phyloP scores from a whole-genome alignment of 2,888 invertebrate genomes.

The Gnatocerus cornutus region DNA sequence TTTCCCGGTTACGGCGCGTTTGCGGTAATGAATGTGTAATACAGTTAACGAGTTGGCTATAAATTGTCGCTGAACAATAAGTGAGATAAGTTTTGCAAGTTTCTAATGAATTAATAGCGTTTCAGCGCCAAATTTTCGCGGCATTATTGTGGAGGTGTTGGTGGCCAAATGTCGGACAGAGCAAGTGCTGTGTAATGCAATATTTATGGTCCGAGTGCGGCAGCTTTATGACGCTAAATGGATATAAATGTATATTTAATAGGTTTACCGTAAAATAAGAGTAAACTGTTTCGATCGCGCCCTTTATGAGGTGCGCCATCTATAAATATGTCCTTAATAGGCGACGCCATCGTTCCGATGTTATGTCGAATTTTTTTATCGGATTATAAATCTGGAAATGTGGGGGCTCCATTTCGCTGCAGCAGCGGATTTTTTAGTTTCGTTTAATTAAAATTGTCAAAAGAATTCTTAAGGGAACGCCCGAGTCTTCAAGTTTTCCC shows the following conservation, averaged over 20 bases:
- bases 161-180: slow-evolving; percentile 54
- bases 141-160: slow-evolving; percentile 46
- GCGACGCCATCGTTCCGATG: slow-evolving; percentile 35
- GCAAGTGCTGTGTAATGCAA: slow-evolving; percentile 60
- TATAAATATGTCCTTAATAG: slow-evolving; percentile 51
- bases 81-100: slow-evolving; percentile 46
- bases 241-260: slow-evolving; percentile 67
- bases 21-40: slow-evolving; percentile 35
- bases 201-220: slow-evolving; percentile 63
- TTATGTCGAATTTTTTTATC: slow-evolving; percentile 32
- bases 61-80: slow-evolving; percentile 42
- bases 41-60: slow-evolving; percentile 38
- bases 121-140: slow-evolving; percentile 43
- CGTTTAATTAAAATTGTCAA: no score
- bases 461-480: no score
- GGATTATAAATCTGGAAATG: slow-evolving; percentile 38
- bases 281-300: slow-evolving; percentile 60
- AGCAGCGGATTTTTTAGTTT: no score
- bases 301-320: slow-evolving; percentile 57
- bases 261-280: slow-evolving; percentile 64
- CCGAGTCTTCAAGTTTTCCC: not conserved
- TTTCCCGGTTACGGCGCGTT: slow-evolving; percentile 13
- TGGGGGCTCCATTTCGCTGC: not conserved
- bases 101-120: slow-evolving; percentile 52
- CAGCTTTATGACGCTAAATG: slow-evolving; percentile 64